Evolutionary conservation across 2,797 vertebrate species (phyloP), one percentile per base, ranked within the genome.

Genomic region (Malurus splendens): DNA sequence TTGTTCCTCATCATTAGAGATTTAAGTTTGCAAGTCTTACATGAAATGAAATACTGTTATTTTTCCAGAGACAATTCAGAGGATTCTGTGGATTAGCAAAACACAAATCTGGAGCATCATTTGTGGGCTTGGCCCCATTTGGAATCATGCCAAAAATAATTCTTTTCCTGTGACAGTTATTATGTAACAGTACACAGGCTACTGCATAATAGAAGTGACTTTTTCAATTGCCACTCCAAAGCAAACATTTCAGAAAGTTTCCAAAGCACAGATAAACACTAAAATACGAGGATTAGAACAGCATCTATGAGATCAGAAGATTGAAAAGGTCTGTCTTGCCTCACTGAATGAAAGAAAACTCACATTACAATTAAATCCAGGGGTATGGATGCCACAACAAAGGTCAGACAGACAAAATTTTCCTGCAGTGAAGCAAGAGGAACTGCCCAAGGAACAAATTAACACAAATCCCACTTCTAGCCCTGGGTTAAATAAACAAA

Each of bases 401-500:
- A 61, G 55, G 73, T 93, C 90, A 84, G 76, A 25, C 48, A 89
- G 59, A 24, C 76, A 71, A 60, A 73, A 88, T 68, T 86, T 90
- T 80, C 82, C 74, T 77, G 78, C 62, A 74, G 64, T 70, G 92
- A 91, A 94, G 86, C 56, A 87, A 89, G 92, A 96, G 75, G 50
- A 93, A 90, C 55, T 78, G 59, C 64, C 25, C 8, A 80, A 92
- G 55, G 75, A 94, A 71, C 42, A 90, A 92, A 87, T 56, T 56
- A 87, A 78, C n/a, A 90, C 36, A 60, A 67, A 88, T 92, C 78
- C 87, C 70, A 86, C 71, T 92, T 86, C 89, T 80, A 90, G 84
- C 65, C 73, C 54, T 51, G 50, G 75, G 30, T 92, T 90, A 87
- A 93, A 91, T 61, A 93, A 95, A 93, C 88, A 95, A 90, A 90